Evolutionary conservation across 2,113 vertebrate genomes (phyloP), one percentile per base, ranked within the genome.

Genomic region (Riparia riparia): DNA sequence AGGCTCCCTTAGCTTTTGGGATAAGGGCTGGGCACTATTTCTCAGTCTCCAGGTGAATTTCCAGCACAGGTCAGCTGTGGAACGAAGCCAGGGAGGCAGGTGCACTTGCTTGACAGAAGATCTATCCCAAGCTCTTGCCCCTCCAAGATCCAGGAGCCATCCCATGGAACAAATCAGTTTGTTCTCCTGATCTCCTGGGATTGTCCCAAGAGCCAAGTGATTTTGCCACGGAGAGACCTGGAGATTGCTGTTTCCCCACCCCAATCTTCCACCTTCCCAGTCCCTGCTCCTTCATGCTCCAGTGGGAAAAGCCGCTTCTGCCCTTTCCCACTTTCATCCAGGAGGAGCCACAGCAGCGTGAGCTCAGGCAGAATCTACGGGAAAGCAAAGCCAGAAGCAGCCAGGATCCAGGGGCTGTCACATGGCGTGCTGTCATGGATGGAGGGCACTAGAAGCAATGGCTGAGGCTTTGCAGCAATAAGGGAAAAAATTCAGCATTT

Each of bases 301-400:
- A 76, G 90, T 15, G n/a, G 86, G 76, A 79, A 81, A 74, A 86
- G 76, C 57, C 0, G 3, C 41, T 56, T 56, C 51, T 37, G 64
- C 37, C 58, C 64, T 92, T 95, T 81, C 85, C 79, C 87, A 58
- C 95, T 32, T 95, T 96, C 96, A 95, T 94, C 41, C 69, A 86
- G 80, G 88, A 96, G 92, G 85, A 95, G 95, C 88, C 6, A 5
- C 51, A 68, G 69, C 37, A 12, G 25, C 0, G 0, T 1, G 1
- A 22, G 63, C 72, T 85, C 14, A 24, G 73, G 81, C 69, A 60
- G n/a, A 1, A 7, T 61, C 77, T 82, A 47, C 34, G 84, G 81
- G 44, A 85, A 72, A 85, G 73, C 50, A 71, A 70, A 88, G 85
- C 58, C 51, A 73, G 45, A 74, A 64, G 64, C 80, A 78, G 90